Evolutionary conservation across 2,797 vertebrate genomes (phyloP).

Genomic region (Chrosomus eos): DNA sequence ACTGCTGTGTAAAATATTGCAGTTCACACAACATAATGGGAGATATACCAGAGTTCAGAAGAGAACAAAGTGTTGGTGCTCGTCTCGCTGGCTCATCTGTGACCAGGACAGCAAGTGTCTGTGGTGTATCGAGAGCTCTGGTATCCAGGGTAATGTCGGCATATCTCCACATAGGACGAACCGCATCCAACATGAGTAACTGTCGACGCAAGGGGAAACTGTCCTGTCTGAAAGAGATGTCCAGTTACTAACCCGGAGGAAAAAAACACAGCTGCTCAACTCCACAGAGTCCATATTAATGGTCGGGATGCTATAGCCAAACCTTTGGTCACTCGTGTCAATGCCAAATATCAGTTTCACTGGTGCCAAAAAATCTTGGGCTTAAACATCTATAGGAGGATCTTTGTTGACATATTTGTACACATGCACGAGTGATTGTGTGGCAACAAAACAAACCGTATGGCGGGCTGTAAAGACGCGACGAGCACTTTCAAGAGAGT

Average conservation of each 20-base stretch:
- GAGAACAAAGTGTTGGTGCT: not conserved
- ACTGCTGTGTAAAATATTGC: not conserved
- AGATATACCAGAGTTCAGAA: not conserved
- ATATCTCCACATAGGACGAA: not conserved
- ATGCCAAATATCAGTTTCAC: not conserved
- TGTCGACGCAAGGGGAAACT: not conserved
- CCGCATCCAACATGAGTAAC: not conserved
- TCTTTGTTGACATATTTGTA: too few relatives aligned
- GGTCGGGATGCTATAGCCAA: too few relatives aligned
- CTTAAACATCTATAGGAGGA: not conserved
- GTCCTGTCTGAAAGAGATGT: not conserved
- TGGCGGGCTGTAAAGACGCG: too few relatives aligned
- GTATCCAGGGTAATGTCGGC: too few relatives aligned
- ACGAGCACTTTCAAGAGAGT: too few relatives aligned
- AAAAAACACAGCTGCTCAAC: not conserved
- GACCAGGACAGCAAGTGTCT: not conserved
- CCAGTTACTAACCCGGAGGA: not conserved
- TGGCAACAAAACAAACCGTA: too few relatives aligned
- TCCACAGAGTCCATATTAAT: too few relatives aligned
- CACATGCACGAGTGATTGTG: too few relatives aligned
- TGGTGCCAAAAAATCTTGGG: not conserved
- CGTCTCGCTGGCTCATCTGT: not conserved
- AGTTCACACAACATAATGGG: not conserved
- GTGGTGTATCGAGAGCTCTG: not conserved
- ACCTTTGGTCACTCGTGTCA: too few relatives aligned